Evolutionary conservation across 2,888 invertebrate species (phyloP), one percentile per base, ranked within the genome.

Genomic region (Dasypogon diadema): DNA sequence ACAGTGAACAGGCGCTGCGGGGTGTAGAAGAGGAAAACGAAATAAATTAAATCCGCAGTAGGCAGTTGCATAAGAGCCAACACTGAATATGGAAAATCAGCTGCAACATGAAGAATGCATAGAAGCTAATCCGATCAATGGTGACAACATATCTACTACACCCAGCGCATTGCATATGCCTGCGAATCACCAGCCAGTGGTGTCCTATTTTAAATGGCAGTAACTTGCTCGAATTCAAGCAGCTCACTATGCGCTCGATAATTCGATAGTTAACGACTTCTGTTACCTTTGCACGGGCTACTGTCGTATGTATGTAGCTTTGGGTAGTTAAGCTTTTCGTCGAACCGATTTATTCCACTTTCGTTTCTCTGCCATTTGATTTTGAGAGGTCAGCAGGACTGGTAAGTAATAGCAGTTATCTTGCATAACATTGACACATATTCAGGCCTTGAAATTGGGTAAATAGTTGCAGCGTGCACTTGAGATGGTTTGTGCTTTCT

Each of bases 341-440:
- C 21, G 10, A 22, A 1, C 16, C 24, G 37, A 60, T 34, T 34
- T 10, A 21, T 10, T 51, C 21, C 60, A 22, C 60, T 60, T 60
- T 60, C 34, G 37, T 60, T 42, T 60, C 60, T 60, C 8, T n/a
- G 21, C 14, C 6, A 14, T 60, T 16, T 60, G 22, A 22, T 60
- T 60, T 37, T 16, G 60, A 37, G 60, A 21, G 60, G 60, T 60
- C 60, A 60, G 60, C 34, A 60, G 37, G 37, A 60, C 21, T 37
- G 58, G 60, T 21, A 26, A 34, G 26, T n/a, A 14, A 60, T 34
- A 18, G 60, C 60, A 26, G 12, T 6, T 37, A 21, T 60, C 34
- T 60, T 60, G n/a, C 60, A 21, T 60, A 60, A 60, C 60, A 60
- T 60, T 60, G 60, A 60, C 60, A 60, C 37, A 60, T 60, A 60